phyloP scores from a whole-genome alignment of 2,113 vertebrate genomes.

The Glaucomys volans region DNA sequence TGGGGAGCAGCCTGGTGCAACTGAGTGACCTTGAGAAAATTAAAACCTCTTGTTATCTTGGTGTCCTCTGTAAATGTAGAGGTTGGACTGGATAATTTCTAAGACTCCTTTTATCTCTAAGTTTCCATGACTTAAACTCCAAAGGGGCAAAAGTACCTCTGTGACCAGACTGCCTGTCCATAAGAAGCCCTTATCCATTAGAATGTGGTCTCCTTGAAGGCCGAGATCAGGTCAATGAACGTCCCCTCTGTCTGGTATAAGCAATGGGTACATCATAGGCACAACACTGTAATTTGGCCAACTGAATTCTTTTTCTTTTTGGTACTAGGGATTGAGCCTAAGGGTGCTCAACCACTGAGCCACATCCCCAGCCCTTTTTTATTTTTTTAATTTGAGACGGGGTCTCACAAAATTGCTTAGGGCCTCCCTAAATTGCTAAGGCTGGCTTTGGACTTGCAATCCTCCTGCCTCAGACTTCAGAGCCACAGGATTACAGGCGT shows the following conservation, averaged over 20 bases:
- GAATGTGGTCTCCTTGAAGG: not conserved
- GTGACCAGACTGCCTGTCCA: not conserved
- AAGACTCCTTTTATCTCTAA: conserved; percentile 20
- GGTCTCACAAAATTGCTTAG: not conserved
- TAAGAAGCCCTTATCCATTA: not conserved
- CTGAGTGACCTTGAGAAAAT: not conserved
- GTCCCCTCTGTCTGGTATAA: not conserved
- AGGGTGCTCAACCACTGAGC: too few relatives aligned
- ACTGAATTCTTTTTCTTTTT: not conserved
- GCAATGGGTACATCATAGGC: not conserved
- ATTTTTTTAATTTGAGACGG: not conserved
- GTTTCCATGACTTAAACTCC: conserved; percentile 36
- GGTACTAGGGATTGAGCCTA: too few relatives aligned
- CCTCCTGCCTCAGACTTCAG: too few relatives aligned
- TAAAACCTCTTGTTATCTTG: not conserved
- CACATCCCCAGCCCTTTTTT: not conserved
- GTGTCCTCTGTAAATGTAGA: conserved; percentile 31
- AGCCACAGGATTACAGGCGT: too few relatives aligned
- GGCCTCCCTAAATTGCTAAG: too few relatives aligned
- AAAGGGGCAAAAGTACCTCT: not conserved
- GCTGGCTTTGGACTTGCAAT: too few relatives aligned
- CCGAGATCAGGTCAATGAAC: not conserved
- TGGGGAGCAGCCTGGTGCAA: not conserved
- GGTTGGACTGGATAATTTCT: not conserved
- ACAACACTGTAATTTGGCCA: not conserved